Evolutionary conservation across 2,888 invertebrate genomes (phyloP).

Genomic region (Mesoligia furuncula): DNA sequence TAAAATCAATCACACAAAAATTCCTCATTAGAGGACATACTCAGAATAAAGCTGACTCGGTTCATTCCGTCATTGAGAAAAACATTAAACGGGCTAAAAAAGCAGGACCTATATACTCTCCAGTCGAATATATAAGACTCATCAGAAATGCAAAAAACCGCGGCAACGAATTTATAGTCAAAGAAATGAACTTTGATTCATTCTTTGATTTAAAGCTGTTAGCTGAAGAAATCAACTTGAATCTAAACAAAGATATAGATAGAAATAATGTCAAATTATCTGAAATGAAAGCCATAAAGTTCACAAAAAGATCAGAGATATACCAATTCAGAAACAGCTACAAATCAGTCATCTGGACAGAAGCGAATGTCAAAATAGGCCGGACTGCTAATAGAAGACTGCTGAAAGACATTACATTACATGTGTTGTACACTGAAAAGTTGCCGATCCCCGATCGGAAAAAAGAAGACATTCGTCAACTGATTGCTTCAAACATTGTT

Average conservation of each 20-base stretch:
- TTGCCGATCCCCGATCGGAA: constrained; percentile 49
- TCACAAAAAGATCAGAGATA: constrained; percentile 43
- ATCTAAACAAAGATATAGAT: constrained; percentile 41
- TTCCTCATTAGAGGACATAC: constrained; percentile 49
- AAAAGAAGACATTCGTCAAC: constrained; percentile 53
- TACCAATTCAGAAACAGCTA: constrained; percentile 36
- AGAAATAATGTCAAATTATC: constrained; percentile 37
- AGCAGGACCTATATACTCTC: constrained; percentile 54
- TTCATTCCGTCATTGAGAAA: constrained; percentile 62
- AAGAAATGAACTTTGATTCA: constrained; percentile 57
- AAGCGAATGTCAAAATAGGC: constrained; percentile 29
- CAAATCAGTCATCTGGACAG: constrained; percentile 25
- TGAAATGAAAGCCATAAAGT: constrained; percentile 42
- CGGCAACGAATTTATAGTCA: constrained; percentile 33
- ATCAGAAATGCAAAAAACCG: constrained; percentile 54
- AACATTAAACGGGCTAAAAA: constrained; percentile 44
- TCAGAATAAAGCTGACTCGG: constrained; percentile 61
- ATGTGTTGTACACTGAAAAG: constrained; percentile 28
- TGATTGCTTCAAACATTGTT: constrained; percentile 55
- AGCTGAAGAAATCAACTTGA: constrained; percentile 46
- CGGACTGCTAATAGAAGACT: constrained; percentile 35
- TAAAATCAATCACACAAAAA: constrained; percentile 51
- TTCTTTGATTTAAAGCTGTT: constrained; percentile 57
- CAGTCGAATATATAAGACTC: constrained; percentile 52
- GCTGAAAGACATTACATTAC: constrained; percentile 29